Evolutionary conservation across 2,113 vertebrate species (phyloP).

Genomic region (Saccopteryx bilineata): DNA sequence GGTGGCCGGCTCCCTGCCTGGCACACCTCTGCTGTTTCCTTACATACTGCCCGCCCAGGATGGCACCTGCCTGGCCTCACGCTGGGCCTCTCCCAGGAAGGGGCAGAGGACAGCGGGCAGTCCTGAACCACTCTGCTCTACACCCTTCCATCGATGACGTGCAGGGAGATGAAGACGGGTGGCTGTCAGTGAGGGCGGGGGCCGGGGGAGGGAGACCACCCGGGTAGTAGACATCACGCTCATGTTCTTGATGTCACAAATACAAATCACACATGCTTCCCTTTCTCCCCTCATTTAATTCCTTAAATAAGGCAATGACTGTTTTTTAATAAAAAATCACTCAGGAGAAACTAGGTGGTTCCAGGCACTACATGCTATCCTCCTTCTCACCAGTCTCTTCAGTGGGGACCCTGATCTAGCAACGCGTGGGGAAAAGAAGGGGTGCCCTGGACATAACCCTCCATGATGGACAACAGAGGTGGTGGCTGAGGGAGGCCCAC

Average conservation of each 20-base stretch:
- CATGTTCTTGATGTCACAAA: background rate
- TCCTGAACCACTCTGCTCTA: background rate
- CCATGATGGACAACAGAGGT: background rate
- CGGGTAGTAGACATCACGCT: background rate
- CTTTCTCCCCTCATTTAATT: background rate
- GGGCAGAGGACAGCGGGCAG: background rate
- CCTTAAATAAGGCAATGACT: background rate
- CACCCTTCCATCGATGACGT: background rate
- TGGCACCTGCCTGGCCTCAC: background rate
- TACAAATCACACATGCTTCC: background rate
- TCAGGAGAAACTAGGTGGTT: background rate
- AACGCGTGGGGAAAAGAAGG: background rate
- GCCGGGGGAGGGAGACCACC: background rate
- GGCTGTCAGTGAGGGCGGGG: too few species aligned
- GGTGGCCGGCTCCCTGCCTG: rapidly evolving
- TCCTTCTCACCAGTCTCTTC: background rate
- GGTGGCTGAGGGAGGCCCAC: rapidly evolving
- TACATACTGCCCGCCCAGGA: rapidly evolving
- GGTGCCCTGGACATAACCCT: background rate
- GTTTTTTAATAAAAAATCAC: background rate
- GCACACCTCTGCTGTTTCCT: background rate
- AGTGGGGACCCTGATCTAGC: rapidly evolving
- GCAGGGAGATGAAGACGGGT: too few species aligned
- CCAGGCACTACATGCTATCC: background rate
- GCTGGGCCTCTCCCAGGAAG: background rate